Conservation (phyloP, 2,113 vertebrate species). For the Aviceda subcristata region DNA sequence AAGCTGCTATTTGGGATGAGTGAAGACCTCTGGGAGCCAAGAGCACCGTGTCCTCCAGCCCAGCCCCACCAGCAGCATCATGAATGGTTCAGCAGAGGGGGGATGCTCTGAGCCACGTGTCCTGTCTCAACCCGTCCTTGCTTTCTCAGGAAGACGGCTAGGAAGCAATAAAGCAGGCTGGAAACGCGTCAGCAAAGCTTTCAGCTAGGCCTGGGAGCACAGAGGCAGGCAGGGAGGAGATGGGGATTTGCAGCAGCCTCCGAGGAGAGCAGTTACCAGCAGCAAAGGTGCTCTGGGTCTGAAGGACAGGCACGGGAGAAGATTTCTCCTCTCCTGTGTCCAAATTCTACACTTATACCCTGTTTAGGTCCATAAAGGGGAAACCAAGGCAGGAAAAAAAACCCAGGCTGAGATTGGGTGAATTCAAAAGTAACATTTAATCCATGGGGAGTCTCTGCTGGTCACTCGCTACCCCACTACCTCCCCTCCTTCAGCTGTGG, state of each 20-base stretch:
- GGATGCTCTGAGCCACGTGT: neutral
- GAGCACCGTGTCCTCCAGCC: neutral
- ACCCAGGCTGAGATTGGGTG: neutral
- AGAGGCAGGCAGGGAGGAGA: neutral
- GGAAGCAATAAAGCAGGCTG: neutral
- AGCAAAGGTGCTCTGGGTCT: neutral
- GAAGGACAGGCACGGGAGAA: accelerated
- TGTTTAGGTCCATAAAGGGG: neutral
- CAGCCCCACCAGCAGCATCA: neutral
- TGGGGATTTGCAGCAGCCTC: neutral
- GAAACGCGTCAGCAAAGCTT: neutral
- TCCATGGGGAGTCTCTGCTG: neutral
- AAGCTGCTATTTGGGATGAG: neutral
- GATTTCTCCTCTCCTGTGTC: neutral
- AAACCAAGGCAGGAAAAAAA: neutral
- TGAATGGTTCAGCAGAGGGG: neutral
- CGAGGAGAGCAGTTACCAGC: neutral
- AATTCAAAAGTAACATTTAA: neutral
- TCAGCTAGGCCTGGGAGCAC: neutral
- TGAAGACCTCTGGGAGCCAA: accelerated
- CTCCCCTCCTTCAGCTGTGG: neutral
- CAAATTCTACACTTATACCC: neutral
- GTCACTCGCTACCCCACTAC: neutral
- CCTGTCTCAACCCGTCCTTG: neutral
- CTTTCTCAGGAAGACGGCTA: neutral